Evolutionary conservation across 2,797 vertebrate genomes (phyloP).

Genomic region (Protonibea diacanthus): DNA sequence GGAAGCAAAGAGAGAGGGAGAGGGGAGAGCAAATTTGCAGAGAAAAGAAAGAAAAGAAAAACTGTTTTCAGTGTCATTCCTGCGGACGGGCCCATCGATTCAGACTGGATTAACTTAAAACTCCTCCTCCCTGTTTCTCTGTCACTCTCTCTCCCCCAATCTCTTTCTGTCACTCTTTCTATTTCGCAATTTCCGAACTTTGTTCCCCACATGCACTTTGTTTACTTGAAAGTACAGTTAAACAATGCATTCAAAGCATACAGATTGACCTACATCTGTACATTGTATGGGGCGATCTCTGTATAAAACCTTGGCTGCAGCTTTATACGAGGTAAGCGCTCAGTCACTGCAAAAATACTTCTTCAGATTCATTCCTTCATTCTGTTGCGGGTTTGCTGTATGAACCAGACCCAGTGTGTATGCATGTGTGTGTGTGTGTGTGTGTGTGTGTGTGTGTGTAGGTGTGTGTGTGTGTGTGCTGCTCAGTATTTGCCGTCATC

Average conservation of each 20-base stretch:
- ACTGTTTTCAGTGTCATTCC: constrained; percentile 97
- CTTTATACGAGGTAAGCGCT: not conserved
- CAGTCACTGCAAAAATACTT: not conserved
- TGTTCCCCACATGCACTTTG: constrained; percentile 43
- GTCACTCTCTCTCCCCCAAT: constrained; percentile 53
- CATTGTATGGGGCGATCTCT: not conserved
- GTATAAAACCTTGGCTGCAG: not conserved
- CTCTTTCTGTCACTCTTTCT: constrained; percentile 51
- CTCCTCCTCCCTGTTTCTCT: constrained; percentile 73
- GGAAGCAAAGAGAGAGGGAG: constrained; percentile 81
- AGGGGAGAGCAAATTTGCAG: constrained; percentile 84
- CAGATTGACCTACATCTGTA: not conserved
- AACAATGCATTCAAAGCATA: constrained; percentile 34
- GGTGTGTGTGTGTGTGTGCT: constrained; percentile 52
- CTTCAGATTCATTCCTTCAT: not conserved
- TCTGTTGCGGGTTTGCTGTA: constrained; percentile 14
- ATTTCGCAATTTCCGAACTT: constrained; percentile 52
- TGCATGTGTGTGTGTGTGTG: not conserved
- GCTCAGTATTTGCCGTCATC: constrained; percentile 66
- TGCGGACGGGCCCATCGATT: constrained; percentile 88
- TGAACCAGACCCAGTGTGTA: constrained; percentile 2
- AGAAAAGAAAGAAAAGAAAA: constrained; percentile 95
- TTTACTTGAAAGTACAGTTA: constrained; percentile 28
- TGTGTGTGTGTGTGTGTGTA: constrained; percentile 23
- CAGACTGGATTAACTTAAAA: constrained; percentile 88